A percentile compares a stretch with the other conserved stretches of the same genome.
phyloP scores from a whole-genome alignment of 2,113 vertebrate genomes.

The Scartelaos histophorus region DNA sequence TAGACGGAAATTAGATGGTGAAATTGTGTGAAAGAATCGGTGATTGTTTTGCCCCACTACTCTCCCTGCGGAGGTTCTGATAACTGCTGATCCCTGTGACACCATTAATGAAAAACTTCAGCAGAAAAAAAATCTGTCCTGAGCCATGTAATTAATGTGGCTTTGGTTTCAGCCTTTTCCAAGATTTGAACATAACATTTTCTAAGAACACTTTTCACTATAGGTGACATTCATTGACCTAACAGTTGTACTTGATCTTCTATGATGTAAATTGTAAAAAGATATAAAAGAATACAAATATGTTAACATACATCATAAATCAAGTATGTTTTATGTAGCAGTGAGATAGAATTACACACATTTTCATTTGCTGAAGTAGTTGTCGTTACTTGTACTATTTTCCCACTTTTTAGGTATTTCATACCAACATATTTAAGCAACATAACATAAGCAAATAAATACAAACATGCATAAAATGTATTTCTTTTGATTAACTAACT shows the following conservation, averaged over 20 bases:
- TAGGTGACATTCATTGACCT: background rate
- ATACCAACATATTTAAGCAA: too few relatives aligned
- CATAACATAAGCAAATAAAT: too few relatives aligned
- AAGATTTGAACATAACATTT: constrained; percentile 51
- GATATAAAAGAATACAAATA: background rate
- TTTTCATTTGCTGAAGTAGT: background rate
- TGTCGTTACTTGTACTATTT: background rate
- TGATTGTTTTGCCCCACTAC: constrained; percentile 67
- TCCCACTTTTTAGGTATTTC: background rate
- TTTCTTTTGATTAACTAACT: background rate
- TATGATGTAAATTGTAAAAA: background rate
- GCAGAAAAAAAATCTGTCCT: constrained; percentile 48
- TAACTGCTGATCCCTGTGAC: constrained; percentile 77
- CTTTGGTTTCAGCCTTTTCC: constrained; percentile 65
- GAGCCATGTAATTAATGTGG: constrained; percentile 73
- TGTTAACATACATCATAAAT: background rate
- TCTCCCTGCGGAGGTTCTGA: constrained; percentile 72
- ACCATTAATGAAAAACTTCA: constrained; percentile 79
- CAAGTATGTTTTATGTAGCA: background rate
- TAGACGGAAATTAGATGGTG: constrained; percentile 79
- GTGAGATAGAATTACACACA: background rate
- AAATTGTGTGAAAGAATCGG: constrained; percentile 78
- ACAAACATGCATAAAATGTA: background rate
- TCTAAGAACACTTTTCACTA: constrained; percentile 19
- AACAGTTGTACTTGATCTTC: background rate